A percentile compares a stretch with the other conserved stretches of the same genome.
These are phyloP conservation scores for Anguilla anguilla DNA, from an alignment of 2,797 vertebrate species.

Conservation along the genomic window DNA sequence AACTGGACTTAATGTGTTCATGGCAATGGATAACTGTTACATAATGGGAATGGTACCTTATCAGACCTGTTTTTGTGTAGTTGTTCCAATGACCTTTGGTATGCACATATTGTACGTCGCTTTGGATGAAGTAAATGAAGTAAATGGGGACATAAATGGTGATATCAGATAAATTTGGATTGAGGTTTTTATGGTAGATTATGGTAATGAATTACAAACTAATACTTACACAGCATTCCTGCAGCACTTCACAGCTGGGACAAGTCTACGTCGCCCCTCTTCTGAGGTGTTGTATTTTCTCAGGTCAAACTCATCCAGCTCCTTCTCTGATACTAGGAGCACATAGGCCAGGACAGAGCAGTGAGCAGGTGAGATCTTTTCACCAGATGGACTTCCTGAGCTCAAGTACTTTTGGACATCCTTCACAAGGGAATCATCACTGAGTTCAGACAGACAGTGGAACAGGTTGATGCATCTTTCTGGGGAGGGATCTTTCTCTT, in stretches of 20 bases:
- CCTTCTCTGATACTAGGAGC: background rate
- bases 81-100: no score
- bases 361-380: conserved; percentile 1
- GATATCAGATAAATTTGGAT: background rate
- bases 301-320: conserved; percentile 18
- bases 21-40: no score
- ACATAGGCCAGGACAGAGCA: conserved; percentile 27
- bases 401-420: background rate
- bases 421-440: background rate
- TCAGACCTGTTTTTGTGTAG: no score
- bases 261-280: conserved; percentile 13
- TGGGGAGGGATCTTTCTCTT: background rate
- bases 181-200: background rate
- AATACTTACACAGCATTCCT: conserved; percentile 29
- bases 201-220: background rate
- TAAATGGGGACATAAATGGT: no score
- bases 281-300: conserved; percentile 19
- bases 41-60: no score
- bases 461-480: conserved; percentile 31
- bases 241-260: conserved; percentile 19
- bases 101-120: no score
- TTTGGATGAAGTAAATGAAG: no score
- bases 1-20: no score
- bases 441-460: conserved; percentile 28
- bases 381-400: background rate